Base-by-base conservation (phyloP, 92 coral and sea anemone species). In the Diadumene lineata region DNA sequence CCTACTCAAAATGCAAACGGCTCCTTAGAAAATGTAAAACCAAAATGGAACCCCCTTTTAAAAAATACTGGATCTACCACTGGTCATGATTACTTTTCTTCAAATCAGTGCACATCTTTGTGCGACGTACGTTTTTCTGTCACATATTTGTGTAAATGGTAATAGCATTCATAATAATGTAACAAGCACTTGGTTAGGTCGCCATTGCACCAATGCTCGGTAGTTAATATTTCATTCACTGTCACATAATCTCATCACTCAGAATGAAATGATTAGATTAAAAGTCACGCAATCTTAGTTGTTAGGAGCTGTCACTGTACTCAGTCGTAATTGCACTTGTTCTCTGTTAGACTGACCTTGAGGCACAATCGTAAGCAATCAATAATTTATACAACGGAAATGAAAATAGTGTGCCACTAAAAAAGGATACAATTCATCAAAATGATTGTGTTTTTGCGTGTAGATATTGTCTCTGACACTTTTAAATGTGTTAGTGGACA, bases 321-420 rank as follows among this genome's bases (percentile, higher is more conserved):
- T 38, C 68, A 62, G 17, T 58, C 64, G 43, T 28, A 19, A 4
- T 62, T 30, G 24, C 58, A 53, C 58, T 3, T 53, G 8, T 17
- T 13, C 58, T 43, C 68, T 28, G 43, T 23, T 58, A 58, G 68
- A 28, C 31, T 16, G 21, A 11, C 68, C 68, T 62, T 62, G 68
- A 28, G 68, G 68, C 68, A 62, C 68, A 28, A 62, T 13, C 6
- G 6, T 38, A n/a, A n/a, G 48, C 48, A 4, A 53, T 53, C 60
- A 53, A 53, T 21, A 16, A 53, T 53, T 16, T 53, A 6, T 53
- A 2, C 25, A 16, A 38, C 13, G 13, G 48, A 38, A 13, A 13
- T 13, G 48, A 4, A 38, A 38, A 13, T 38, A 6, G 6, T 38
- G 48, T 38, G 7, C 7, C 7, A 38, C 13, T 38, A 4, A 4